phyloP scores from a whole-genome alignment of 1,140 invertebrate genomes.

The Drosophila trapezifrons region DNA sequence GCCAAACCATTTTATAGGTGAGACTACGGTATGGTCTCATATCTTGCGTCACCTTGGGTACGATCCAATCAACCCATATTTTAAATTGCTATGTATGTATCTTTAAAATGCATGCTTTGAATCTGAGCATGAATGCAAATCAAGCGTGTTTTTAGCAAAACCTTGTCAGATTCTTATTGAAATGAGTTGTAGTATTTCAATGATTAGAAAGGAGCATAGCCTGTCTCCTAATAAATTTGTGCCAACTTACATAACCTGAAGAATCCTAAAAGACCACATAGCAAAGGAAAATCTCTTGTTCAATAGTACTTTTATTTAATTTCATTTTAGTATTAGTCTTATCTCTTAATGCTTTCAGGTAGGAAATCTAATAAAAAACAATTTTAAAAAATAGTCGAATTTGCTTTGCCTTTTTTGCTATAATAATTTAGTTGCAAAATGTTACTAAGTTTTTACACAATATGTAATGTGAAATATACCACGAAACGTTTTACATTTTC shows the following conservation, averaged over 20 bases:
- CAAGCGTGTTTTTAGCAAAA: neutral
- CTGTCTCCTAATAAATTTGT: neutral
- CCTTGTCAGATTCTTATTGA: conserved; percentile 5
- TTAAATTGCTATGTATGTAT: conserved; percentile 1
- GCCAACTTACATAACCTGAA: neutral
- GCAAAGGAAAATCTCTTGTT: too few relatives aligned
- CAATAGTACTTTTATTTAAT: too few relatives aligned
- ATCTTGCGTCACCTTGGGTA: neutral
- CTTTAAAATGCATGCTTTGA: neutral
- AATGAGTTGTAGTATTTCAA: neutral
- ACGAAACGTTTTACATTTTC: neutral
- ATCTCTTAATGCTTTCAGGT: too few relatives aligned
- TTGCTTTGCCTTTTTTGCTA: too few relatives aligned
- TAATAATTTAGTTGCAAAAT: too few relatives aligned
- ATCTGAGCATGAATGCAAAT: conserved; percentile 1
- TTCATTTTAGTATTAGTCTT: too few relatives aligned
- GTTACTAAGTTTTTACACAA: neutral
- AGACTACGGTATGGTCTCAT: neutral
- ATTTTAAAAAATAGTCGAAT: too few relatives aligned
- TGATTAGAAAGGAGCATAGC: too few relatives aligned
- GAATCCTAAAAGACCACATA: neutral
- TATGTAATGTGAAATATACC: neutral
- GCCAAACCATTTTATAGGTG: neutral
- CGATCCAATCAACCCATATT: conserved; percentile 6
- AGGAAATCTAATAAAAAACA: too few relatives aligned